Percentiles rank a stretch among this genome's conserved stretches.
phyloP scores from a whole-genome alignment of 2,113 vertebrate species.

The Thunnus thynnus region DNA sequence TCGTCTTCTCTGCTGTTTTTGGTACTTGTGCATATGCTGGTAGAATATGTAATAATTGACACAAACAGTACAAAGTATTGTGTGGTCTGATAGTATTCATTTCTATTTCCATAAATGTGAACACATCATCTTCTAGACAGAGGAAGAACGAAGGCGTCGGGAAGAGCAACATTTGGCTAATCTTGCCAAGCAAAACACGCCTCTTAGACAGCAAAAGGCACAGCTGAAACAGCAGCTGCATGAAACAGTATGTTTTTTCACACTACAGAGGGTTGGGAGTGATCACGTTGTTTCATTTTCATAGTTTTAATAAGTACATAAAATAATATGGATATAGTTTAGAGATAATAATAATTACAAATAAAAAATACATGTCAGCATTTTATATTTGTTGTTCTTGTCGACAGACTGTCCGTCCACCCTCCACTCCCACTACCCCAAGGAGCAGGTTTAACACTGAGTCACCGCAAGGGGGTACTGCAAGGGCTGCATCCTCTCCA shows the following conservation, averaged over 20 bases:
- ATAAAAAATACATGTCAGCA: not conserved
- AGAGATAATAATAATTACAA: not conserved
- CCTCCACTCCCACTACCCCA: slow-evolving; percentile 22
- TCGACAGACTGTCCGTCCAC: not conserved
- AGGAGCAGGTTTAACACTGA: not conserved
- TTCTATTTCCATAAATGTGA: not conserved
- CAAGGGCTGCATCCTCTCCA: not conserved
- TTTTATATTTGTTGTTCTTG: slow-evolving; percentile 22
- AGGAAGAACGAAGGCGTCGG: slow-evolving; percentile 39
- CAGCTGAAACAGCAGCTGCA: slow-evolving; percentile 12
- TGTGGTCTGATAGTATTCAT: not conserved
- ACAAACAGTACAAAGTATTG: no score
- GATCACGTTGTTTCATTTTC: not conserved
- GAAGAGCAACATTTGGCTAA: not conserved
- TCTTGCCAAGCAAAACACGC: not conserved
- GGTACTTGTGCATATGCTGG: no score
- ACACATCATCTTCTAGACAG: slow-evolving; percentile 28
- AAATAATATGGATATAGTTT: not conserved
- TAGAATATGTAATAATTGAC: no score
- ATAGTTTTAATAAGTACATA: not conserved
- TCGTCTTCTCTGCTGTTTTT: no score
- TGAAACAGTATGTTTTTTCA: slow-evolving; percentile 42
- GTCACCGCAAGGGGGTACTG: not conserved
- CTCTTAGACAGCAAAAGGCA: slow-evolving; percentile 4
- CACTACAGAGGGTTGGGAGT: not conserved